Conservation (phyloP, 2,888 invertebrate genomes). For the Neria commutata region DNA sequence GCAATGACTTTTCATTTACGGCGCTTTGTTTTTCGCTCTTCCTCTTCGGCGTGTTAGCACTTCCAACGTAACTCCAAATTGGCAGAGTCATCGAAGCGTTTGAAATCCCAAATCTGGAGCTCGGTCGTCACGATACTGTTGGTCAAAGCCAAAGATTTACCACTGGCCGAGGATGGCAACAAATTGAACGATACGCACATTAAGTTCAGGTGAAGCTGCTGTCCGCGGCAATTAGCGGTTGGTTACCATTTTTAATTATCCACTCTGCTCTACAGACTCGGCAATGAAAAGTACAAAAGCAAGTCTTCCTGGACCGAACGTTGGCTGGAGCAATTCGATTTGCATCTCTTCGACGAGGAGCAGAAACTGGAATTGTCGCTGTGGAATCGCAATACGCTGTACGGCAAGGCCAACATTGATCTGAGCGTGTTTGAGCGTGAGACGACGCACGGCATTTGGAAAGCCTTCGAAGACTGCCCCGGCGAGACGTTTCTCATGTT, state of each 20-base stretch:
- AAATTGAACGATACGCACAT: slow-evolving; percentile 92
- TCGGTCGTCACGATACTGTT: slow-evolving; percentile 96
- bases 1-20: slow-evolving; percentile 7
- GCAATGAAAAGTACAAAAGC: slow-evolving; percentile 97
- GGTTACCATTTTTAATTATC: background rate
- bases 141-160: slow-evolving; percentile 91
- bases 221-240: background rate
- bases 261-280: slow-evolving; percentile 70
- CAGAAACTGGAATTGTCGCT: slow-evolving; percentile 90
- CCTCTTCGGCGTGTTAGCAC: slow-evolving; percentile 70
- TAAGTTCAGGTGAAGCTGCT: slow-evolving; percentile 82
- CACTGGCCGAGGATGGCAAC: slow-evolving; percentile 82
- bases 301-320: slow-evolving; percentile 85
- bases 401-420: slow-evolving; percentile 81
- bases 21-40: slow-evolving; percentile 9
- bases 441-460: slow-evolving; percentile 88
- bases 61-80: slow-evolving; percentile 78
- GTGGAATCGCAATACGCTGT: slow-evolving; percentile 66
- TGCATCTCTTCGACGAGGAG: slow-evolving; percentile 94
- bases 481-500: slow-evolving; percentile 84
- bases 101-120: slow-evolving; percentile 97
- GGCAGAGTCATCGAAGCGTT: slow-evolving; percentile 79
- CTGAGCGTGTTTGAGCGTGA: slow-evolving; percentile 84
- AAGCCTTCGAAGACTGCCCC: slow-evolving; percentile 87
- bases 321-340: slow-evolving; percentile 97